Base-by-base conservation (phyloP, 2,888 invertebrate species). In the Meloe dianella region DNA sequence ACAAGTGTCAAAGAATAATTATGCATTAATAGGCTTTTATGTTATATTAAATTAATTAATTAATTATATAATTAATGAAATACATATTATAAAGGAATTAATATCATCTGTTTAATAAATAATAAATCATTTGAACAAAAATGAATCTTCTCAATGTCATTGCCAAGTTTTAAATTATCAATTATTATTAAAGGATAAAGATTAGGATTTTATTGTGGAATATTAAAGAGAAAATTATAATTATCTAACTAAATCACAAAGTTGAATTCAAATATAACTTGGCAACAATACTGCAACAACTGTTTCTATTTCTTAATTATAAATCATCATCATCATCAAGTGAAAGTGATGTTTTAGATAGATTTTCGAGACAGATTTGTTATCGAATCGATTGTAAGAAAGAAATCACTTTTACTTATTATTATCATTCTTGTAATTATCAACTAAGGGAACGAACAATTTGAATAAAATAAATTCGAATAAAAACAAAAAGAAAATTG, bases 221-320 rank as follows among this genome's bases (percentile, higher is more conserved):
- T 35, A 14, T 35, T 35, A 12, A 41, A 41, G 41, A 41, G 17
- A 41, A 41, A 41, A 41, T 41, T 41, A 4, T 24, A 54, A 54
- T 54, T 12, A n/a, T n/a, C n/a, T n/a, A n/a, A n/a, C n/a, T n/a
- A 54, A 54, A 54, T 24, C 54, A 54, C n/a, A 54, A 54, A 54
- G 54, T 54, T 47, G 20, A 38, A 38, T 38, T n/a, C 0, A 38
- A 14, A 6, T 10, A 29, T 7, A 30, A 14, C 35, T 41, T 41
- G 4, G 38, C 41, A 41, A 41, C 22, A 54, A 54, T 24, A 41
- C 17, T 38, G 12, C 32, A 17, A 41, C 47, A 20, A 38, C 38
- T 47, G 47, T 47, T 20, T 20, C 41, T 17, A 20, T 47, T 47
- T 47, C 47, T 54, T 24, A 22, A 24, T 24, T 24, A 24, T 24